These are phyloP conservation scores for Pelvicachromis taeniatus DNA, from an alignment of 2,113 vertebrate genomes.

Conservation along the genomic window DNA sequence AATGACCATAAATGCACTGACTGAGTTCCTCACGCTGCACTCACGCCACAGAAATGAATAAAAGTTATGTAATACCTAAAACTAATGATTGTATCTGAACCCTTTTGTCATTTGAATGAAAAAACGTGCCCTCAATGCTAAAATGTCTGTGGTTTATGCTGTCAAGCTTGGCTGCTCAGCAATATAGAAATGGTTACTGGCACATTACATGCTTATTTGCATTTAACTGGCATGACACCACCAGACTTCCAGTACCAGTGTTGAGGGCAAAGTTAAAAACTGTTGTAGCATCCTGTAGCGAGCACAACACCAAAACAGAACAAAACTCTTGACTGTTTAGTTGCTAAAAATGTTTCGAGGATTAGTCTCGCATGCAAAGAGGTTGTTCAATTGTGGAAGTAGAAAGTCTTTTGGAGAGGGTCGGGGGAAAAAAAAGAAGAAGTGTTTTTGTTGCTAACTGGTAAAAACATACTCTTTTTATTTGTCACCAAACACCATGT, in stretches of 20 bases:
- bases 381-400: constrained; percentile 12
- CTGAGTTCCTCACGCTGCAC: constrained; percentile 39
- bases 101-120: constrained; percentile 3
- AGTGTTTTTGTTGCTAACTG: neutral
- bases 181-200: neutral
- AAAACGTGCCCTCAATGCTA: neutral
- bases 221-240: neutral
- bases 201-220: neutral
- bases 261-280: neutral
- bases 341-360: neutral
- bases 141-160: neutral
- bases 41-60: constrained; percentile 51
- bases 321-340: neutral
- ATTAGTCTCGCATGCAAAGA: neutral
- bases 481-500: neutral
- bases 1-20: constrained; percentile 57
- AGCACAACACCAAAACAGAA: neutral
- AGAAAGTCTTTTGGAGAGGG: neutral
- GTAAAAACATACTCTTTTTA: neutral
- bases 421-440: neutral
- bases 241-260: too few relatives aligned
- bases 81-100: neutral
- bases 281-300: neutral
- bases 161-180: neutral
- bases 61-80: constrained; percentile 42